Base-by-base conservation (phyloP, 2,113 vertebrate genomes). In the Hydrochoerus hydrochaeris region DNA sequence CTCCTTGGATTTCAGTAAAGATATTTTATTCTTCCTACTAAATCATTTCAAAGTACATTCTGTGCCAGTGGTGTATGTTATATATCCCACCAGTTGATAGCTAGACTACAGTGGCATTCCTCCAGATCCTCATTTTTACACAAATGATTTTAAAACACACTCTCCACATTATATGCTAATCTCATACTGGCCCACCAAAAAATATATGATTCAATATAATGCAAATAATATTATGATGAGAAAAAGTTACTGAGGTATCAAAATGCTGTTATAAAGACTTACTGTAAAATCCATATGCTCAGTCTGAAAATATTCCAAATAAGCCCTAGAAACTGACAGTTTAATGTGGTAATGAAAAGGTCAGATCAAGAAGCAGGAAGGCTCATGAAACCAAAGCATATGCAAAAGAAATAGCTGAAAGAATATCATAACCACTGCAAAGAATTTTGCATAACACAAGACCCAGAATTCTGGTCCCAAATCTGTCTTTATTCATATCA, bases 261-360 rank as follows among this genome's bases (percentile, higher is more conserved):
- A 95, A 96, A 95, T 92, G 82, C 30, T 97, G 85, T 95, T 94
- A 84, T 94, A 97, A 95, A 92, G 71, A 85, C 92, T 96, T 85
- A 93, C 89, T 97, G 96, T 94, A 97, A 97, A 96, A 97, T 86
- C 96, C 97, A 98, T 97, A 97, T 96, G 96, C 82, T 95, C 54
- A 49, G n/a, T 94, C 85, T 97, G 96, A 95, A 95, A 88, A 92
- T 90, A 41, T 95, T 97, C 96, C 97, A 97, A 96, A 95, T 67
- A 92, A 97, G 88, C 32, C 49, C 69, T 84, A 96, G 85, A 94
- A 96, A 91, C 54, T 94, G 96, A 90, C 65, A 91, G 85, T 96
- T 97, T 98, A 90, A 95, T 90, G 73, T 92, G 58, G 85, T 84
- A 95, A 52, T 96, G 88, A 96, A 94, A 96, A 95, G 97, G 90